Base-by-base conservation (phyloP, 2,797 vertebrate genomes). In the Betta splendens region DNA sequence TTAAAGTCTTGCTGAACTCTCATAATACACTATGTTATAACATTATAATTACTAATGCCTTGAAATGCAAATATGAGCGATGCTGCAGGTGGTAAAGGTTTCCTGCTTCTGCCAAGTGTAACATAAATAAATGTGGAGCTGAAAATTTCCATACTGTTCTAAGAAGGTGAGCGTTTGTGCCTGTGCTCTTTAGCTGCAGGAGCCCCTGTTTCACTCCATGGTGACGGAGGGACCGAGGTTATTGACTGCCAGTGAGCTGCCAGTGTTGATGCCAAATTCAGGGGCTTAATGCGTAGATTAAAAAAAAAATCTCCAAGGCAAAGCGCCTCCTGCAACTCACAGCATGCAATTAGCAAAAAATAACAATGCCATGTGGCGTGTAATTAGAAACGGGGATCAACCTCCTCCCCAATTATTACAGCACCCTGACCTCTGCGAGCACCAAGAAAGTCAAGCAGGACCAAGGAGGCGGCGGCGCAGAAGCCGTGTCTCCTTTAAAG, bases 301-400 rank as follows among this genome's bases (percentile, higher is more conserved):
- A 69, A 81, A 81, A 69, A 81, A n/a, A 77, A 77, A 62, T 61
- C 81, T 85, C 75, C 18, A 54, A 87, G 79, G 84, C 68, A 61
- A 74, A 17, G 23, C 35, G 32, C 72, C 44, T 58, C 67, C 54
- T 60, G 72, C 66, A 70, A 75, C 70, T 82, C 83, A 49, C 70
- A 79, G 87, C 77, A 77, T 75, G 80, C 84, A 86, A 87, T 85
- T 87, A 89, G 78, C 56, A 51, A 77, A 79, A 77, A 86, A 87
- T 79, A 89, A 90, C 85, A 89, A 88, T 85, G 70, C 84, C 80
- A 83, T 81, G 84, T 81, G 86, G 84, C 51, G 31, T 79, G 84
- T 87, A 89, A 91, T 91, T 89, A 87, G 86, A 64, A 40, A 75
- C 18, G 44, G 60, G 64, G 79, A 88, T 86, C 76, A 89, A 77